A percentile compares a stretch with the other conserved stretches of the same genome.
Evolutionary conservation across 2,888 invertebrate species (phyloP).

Genomic region (Geotrupes spiniger): DNA sequence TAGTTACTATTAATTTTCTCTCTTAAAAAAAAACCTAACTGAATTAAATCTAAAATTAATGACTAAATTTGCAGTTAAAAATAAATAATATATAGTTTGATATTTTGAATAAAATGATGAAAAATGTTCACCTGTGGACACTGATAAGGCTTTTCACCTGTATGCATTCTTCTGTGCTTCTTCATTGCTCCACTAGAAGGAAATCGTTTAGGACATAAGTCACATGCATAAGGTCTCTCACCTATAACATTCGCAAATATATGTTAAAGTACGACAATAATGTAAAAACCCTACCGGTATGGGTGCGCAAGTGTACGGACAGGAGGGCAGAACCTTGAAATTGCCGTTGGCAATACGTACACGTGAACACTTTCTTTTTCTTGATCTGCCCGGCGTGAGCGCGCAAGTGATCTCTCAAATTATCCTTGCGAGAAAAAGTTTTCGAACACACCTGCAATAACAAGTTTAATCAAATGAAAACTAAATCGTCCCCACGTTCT

Average conservation of each 20-base stretch:
- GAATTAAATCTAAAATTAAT: no score
- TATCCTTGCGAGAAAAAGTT: conserved; percentile 68
- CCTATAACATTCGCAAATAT: conserved; percentile 33
- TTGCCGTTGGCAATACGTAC: conserved; percentile 64
- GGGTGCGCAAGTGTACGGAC: conserved; percentile 64
- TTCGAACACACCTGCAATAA: conserved; percentile 59
- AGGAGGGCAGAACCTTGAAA: conserved; percentile 62
- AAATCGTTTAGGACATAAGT: conserved; percentile 70
- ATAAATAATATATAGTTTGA: not conserved
- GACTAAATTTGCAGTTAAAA: no score
- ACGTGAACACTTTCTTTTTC: conserved; percentile 59
- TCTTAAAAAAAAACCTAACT: no score
- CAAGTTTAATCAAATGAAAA: conserved; percentile 28
- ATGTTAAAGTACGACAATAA: conserved; percentile 1
- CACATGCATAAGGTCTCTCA: conserved; percentile 64
- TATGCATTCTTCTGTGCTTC: conserved; percentile 64
- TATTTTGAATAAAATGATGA: no score
- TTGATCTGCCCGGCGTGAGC: conserved; percentile 61
- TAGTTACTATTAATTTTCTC: no score
- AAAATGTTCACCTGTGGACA: conserved; percentile 51
- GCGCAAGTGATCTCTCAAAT: conserved; percentile 67
- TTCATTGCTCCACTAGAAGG: conserved; percentile 73
- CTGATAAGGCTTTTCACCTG: conserved; percentile 61
- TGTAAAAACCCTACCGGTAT: conserved; percentile 57
- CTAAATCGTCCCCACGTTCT: conserved; percentile 20